These are phyloP conservation scores for Sclerurus mexicanus DNA, from an alignment of 2,113 vertebrate genomes.

Conservation along the genomic window DNA sequence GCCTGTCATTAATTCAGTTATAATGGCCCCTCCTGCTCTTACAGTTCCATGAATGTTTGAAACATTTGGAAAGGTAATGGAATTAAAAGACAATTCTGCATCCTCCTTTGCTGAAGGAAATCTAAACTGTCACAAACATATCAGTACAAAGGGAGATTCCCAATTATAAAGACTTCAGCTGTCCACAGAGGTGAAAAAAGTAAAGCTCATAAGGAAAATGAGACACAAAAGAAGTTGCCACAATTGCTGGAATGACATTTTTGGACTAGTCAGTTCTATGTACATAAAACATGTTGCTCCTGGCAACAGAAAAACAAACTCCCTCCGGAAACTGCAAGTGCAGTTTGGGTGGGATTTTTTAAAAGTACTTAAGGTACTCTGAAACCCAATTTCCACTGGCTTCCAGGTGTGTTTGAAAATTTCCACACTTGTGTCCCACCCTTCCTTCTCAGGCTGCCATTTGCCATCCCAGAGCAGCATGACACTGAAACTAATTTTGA, in stretches of 20 bases:
- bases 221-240: not conserved
- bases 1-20: not conserved
- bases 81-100: not conserved
- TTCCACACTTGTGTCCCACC: not conserved
- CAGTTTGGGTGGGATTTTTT: not conserved
- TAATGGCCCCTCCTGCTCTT: not conserved
- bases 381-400: not conserved
- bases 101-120: not conserved
- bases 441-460: not conserved
- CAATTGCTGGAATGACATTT: not conserved
- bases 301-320: conserved; percentile 27
- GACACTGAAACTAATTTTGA: not conserved
- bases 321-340: not conserved
- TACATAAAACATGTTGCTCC: not conserved
- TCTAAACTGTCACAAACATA: not conserved
- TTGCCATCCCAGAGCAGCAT: not conserved
- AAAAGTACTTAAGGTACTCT: not conserved
- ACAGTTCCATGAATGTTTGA: not conserved
- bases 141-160: not conserved
- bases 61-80: not conserved
- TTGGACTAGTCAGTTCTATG: not conserved
- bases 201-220: not conserved
- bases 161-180: not conserved
- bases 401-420: not conserved
- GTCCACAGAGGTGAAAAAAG: not conserved